These are phyloP conservation scores for Eciton burchellii DNA, from an alignment of 1,140 invertebrate genomes.

Conservation along the genomic window DNA sequence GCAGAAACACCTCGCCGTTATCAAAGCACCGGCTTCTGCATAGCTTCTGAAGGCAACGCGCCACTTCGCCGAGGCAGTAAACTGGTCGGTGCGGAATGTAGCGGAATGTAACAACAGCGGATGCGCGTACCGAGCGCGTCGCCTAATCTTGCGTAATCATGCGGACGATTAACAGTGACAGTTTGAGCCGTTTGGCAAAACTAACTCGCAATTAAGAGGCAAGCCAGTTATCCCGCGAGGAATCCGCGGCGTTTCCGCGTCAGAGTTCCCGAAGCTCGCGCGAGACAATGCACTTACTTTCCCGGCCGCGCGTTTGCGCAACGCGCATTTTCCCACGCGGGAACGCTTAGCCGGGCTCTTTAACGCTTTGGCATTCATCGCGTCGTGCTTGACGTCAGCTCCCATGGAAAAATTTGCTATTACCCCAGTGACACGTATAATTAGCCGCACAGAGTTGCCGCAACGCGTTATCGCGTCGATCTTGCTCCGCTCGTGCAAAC, in stretches of 20 bases:
- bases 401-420: background rate
- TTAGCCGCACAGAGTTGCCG: background rate
- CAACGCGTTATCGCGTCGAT: too few relatives aligned
- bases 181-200: conserved; percentile 30
- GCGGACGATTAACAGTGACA: conserved; percentile 14
- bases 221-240: conserved; percentile 23
- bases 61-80: background rate
- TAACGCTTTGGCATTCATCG: conserved; percentile 25
- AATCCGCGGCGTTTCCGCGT: conserved; percentile 38
- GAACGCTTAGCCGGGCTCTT: conserved; percentile 53
- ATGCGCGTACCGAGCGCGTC: background rate
- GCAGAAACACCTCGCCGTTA: background rate
- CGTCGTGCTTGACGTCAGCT: conserved; percentile 27
- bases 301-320: conserved; percentile 55
- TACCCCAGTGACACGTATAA: conserved; percentile 25
- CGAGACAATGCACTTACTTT: conserved; percentile 50
- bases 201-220: conserved; percentile 27
- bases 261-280: conserved; percentile 24
- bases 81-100: background rate
- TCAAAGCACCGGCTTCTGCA: background rate
- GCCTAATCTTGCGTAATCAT: background rate
- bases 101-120: background rate
- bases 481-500: background rate
- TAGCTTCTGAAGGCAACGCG: background rate
- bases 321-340: conserved; percentile 62